A percentile compares a stretch with the other conserved stretches of the same genome.
Conservation (phyloP, 2,113 vertebrate genomes). For the Paramormyrops kingsleyae region DNA sequence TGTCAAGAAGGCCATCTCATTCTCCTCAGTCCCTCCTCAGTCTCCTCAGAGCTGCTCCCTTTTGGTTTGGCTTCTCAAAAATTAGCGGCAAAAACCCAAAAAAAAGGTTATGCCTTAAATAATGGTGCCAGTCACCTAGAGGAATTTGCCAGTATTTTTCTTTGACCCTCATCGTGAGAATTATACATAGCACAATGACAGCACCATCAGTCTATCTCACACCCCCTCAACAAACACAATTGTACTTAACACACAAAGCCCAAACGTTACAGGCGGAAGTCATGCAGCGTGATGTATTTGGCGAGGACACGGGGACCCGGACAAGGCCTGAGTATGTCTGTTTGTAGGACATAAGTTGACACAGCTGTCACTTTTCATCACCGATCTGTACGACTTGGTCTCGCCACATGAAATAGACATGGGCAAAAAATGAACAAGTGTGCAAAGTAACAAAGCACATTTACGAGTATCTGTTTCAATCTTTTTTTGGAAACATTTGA, state of each 20-base stretch:
- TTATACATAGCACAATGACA: too few relatives aligned
- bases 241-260: too few relatives aligned
- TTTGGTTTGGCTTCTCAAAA: background rate
- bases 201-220: too few relatives aligned
- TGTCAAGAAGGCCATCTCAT: background rate
- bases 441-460: background rate
- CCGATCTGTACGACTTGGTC: background rate
- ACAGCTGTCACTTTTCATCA: background rate
- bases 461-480: background rate
- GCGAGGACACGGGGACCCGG: too few relatives aligned
- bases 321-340: background rate
- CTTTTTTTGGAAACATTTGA: too few relatives aligned
- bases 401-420: background rate
- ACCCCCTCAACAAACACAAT: too few relatives aligned
- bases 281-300: too few relatives aligned
- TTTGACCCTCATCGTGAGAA: too few relatives aligned
- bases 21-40: background rate
- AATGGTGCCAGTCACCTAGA: too few relatives aligned
- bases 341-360: background rate
- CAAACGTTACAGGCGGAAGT: too few relatives aligned
- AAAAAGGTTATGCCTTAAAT: background rate
- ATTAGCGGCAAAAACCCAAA: background rate
- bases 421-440: background rate
- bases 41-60: background rate
- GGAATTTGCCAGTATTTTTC: too few relatives aligned